These are phyloP conservation scores for Agrilus planipennis DNA, from an alignment of 1,140 invertebrate genomes.

Conservation along the genomic window DNA sequence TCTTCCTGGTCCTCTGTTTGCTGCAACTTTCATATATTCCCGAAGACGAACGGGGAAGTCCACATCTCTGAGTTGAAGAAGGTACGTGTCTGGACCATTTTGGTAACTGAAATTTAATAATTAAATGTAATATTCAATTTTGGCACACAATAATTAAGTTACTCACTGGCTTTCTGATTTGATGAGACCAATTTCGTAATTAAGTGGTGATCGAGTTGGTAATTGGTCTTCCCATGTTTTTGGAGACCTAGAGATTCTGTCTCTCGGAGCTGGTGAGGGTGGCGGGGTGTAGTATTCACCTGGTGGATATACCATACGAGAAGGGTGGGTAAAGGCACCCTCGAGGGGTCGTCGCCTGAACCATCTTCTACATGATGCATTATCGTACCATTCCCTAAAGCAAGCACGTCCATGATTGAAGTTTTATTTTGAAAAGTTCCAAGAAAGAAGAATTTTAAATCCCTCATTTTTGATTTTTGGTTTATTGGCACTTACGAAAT, in stretches of 20 bases:
- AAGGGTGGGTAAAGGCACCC: constrained; percentile 77
- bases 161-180: constrained; percentile 82
- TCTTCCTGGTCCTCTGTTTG: constrained; percentile 55
- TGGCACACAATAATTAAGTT: too few relatives aligned
- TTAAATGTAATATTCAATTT: too few relatives aligned
- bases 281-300: constrained; percentile 68
- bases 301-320: constrained; percentile 88
- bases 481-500: too few relatives aligned
- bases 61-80: constrained; percentile 83
- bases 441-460: constrained; percentile 1
- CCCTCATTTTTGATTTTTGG: too few relatives aligned
- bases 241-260: constrained; percentile 33
- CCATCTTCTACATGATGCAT: constrained; percentile 76
- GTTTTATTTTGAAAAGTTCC: constrained; percentile 4
- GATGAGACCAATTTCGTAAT: constrained; percentile 69
- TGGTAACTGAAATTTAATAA: constrained; percentile 60
- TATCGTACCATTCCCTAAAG: constrained; percentile 73
- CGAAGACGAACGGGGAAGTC: constrained; percentile 82
- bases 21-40: constrained; percentile 87
- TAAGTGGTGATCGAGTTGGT: constrained; percentile 63
- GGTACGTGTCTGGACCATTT: constrained; percentile 89
- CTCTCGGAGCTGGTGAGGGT: constrained; percentile 42
- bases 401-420: constrained; percentile 2
- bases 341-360: constrained; percentile 68
- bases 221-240: constrained; percentile 54